Conservation (phyloP, 2,797 vertebrate genomes). For the Pipistrellus kuhlii region DNA sequence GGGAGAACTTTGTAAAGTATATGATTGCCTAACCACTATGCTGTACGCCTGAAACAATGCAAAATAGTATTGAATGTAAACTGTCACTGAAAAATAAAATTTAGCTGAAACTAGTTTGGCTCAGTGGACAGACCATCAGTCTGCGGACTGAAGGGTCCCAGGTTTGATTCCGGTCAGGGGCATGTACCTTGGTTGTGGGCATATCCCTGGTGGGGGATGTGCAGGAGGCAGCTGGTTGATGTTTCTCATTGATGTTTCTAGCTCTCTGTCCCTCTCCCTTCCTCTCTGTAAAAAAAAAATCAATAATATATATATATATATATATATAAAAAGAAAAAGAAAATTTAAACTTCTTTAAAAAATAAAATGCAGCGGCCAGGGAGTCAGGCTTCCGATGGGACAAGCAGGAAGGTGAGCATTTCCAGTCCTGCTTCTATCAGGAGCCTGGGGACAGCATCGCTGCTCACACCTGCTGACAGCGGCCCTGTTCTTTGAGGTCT, state of each 20-base stretch:
- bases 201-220: too few relatives aligned
- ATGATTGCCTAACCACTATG: neutral
- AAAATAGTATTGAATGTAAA: neutral
- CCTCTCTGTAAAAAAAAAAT: too few relatives aligned
- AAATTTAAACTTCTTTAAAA: neutral
- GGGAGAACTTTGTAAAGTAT: neutral
- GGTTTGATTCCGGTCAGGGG: too few relatives aligned
- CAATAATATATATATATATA: too few relatives aligned
- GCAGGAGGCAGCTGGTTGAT: too few relatives aligned
- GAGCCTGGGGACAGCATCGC: neutral
- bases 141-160: too few relatives aligned
- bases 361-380: neutral
- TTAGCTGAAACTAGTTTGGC: too few relatives aligned
- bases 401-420: accelerated
- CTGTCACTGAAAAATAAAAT: neutral
- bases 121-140: too few relatives aligned
- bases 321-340: neutral
- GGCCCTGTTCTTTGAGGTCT: neutral
- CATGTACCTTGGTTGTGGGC: too few relatives aligned
- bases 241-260: too few relatives aligned
- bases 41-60: neutral
- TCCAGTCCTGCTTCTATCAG: accelerated
- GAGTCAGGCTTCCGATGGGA: accelerated
- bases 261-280: too few relatives aligned
- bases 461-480: neutral